Conservation (phyloP, 1,140 invertebrate genomes). For the Pygmarrhopalites habei region DNA sequence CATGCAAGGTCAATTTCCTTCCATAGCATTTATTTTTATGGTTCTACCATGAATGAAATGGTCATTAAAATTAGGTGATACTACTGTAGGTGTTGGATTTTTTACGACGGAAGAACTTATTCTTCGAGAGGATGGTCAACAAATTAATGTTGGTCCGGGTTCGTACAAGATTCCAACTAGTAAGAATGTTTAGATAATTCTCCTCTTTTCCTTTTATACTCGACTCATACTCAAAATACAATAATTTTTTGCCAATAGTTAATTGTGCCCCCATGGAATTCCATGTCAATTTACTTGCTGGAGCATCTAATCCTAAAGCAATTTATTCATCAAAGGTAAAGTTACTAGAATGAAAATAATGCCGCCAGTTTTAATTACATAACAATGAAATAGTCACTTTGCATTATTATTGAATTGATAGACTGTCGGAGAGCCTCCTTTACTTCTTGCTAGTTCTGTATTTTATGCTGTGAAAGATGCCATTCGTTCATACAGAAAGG, state of each 20-base stretch:
- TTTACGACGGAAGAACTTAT: conserved; percentile 58
- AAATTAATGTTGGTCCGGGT: conserved; percentile 55
- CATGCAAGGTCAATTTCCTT: conserved; percentile 49
- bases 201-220: no score
- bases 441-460: conserved; percentile 55
- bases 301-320: conserved; percentile 54
- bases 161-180: conserved; percentile 58
- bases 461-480: conserved; percentile 57
- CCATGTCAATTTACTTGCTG: conserved; percentile 57
- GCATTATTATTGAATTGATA: conserved; percentile 36
- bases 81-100: conserved; percentile 51
- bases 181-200: no score
- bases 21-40: no score
- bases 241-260: conserved; percentile 48
- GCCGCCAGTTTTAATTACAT: no score
- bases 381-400: no score
- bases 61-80: no score
- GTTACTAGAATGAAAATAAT: no score
- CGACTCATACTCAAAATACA: no score
- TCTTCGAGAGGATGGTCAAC: conserved; percentile 51
- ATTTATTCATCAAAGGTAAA: conserved; percentile 61
- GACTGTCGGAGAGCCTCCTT: conserved; percentile 61
- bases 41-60: no score
- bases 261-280: conserved; percentile 57
- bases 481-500: conserved; percentile 43